phyloP scores from a whole-genome alignment of 2,888 invertebrate genomes.

The Pedicia rivosa region DNA sequence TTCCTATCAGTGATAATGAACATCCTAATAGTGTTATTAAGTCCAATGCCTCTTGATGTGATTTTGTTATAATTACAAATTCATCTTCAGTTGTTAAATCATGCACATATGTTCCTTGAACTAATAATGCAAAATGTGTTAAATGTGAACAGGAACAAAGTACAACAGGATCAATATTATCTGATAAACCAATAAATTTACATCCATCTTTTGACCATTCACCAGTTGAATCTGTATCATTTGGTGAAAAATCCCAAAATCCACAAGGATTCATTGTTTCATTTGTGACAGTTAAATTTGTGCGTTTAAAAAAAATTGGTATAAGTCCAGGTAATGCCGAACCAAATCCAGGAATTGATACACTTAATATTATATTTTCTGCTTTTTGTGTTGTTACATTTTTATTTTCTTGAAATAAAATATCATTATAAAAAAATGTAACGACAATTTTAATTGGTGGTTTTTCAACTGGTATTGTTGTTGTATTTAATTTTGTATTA shows the following conservation, averaged over 20 bases:
- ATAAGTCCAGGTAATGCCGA: constrained; percentile 37
- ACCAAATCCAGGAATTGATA: constrained; percentile 41
- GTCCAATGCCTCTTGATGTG: constrained; percentile 34
- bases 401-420: constrained; percentile 35
- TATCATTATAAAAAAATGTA: constrained; percentile 36
- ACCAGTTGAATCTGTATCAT: neutral
- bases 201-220: constrained; percentile 41
- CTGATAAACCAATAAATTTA: constrained; percentile 21
- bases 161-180: constrained; percentile 25
- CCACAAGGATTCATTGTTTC: constrained; percentile 30
- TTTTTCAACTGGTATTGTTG: neutral
- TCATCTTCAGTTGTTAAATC: constrained; percentile 17
- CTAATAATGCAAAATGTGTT: constrained; percentile 42
- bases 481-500: constrained; percentile 11
- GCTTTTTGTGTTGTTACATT: constrained; percentile 18
- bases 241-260: constrained; percentile 40
- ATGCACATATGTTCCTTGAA: constrained; percentile 21
- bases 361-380: constrained; percentile 37
- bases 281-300: constrained; percentile 16
- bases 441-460: constrained; percentile 32
- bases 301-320: constrained; percentile 33
- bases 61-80: constrained; percentile 19
- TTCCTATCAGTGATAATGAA: constrained; percentile 38
- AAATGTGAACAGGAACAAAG: constrained; percentile 39
- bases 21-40: constrained; percentile 42